Base-by-base conservation (phyloP, 1,140 invertebrate genomes). In the Phenacoccus solenopsis region DNA sequence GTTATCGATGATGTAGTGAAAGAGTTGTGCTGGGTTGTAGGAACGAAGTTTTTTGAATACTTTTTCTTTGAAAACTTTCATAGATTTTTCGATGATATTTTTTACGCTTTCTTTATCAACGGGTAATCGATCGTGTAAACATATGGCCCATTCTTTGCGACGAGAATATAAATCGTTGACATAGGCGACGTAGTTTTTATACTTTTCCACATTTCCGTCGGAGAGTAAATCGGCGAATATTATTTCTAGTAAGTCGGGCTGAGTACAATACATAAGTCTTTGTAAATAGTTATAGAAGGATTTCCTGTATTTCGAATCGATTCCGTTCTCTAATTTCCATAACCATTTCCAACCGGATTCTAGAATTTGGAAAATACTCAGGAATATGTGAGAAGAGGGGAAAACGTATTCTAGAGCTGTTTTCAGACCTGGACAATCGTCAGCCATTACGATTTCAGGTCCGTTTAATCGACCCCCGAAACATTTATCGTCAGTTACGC, bases 31-130 rank as follows among this genome's bases (percentile, higher is more conserved):
- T 1, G 59, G 59, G 16, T 64, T 64, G 21, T 64, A 27, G 22
- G 59, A 64, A 9, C 25, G 21, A 13, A 64, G 20, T 16, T 64
- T 64, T 16, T 64, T 64, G 25, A 64, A 64, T 22, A 64, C 25
- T 64, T 64, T 64, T 16, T 64, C 59, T 64, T 64, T 64, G 22
- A 64, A 64, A 3, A 64, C 25, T 64, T 64, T 64, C 25, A 64
- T 27, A 3, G 22, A 64, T 9, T 64, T 27, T 24, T 64, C 59
- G 10, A 64, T 16, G 25, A 64, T 24, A 20, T 64, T 10, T 27
- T 64, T 64, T 20, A 64, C 20, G 22, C 3, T 64, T 49, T 24
- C 59, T 64, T 24, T 27, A 64, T 27, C 59, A 24, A 49, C 13
- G 16, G 38, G 38, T 49, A 49, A 16, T 24, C 20, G 12, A 1